phyloP scores from a whole-genome alignment of 1,140 invertebrate species.

The Drosophila jambulina region DNA sequence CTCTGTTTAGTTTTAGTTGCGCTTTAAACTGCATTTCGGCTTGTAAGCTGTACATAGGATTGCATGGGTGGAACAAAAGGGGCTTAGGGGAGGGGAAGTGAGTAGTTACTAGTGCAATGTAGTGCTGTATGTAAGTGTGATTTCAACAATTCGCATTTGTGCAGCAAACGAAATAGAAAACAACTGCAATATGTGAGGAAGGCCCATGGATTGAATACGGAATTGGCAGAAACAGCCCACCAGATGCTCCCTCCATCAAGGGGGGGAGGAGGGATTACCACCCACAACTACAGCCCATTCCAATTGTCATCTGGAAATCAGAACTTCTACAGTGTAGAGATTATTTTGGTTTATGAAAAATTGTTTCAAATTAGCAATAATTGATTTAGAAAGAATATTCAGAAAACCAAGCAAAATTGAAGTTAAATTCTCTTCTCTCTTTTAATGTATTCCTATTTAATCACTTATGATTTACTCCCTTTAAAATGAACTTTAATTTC shows the following conservation, averaged over 20 bases:
- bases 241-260: not conserved
- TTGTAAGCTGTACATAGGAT: conserved; percentile 69
- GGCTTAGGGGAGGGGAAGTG: not conserved
- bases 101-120: not conserved
- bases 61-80: conserved; percentile 11
- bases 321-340: not conserved
- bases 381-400: not conserved
- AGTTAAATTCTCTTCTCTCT: not conserved
- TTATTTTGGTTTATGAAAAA: not conserved
- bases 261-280: not conserved
- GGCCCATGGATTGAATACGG: conserved; percentile 26
- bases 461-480: not conserved
- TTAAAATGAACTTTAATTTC: too few species aligned
- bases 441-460: not conserved
- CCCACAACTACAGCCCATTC: not conserved
- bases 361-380: not conserved
- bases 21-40: conserved; percentile 80
- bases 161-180: conserved; percentile 60
- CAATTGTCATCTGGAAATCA: conserved; percentile 12
- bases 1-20: conserved; percentile 81
- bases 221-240: conserved; percentile 12
- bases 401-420: not conserved
- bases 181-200: conserved; percentile 49
- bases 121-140: conserved; percentile 18
- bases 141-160: conserved; percentile 50